phyloP scores from a whole-genome alignment of 2,797 vertebrate genomes.

The Aldrovandia affinis region DNA sequence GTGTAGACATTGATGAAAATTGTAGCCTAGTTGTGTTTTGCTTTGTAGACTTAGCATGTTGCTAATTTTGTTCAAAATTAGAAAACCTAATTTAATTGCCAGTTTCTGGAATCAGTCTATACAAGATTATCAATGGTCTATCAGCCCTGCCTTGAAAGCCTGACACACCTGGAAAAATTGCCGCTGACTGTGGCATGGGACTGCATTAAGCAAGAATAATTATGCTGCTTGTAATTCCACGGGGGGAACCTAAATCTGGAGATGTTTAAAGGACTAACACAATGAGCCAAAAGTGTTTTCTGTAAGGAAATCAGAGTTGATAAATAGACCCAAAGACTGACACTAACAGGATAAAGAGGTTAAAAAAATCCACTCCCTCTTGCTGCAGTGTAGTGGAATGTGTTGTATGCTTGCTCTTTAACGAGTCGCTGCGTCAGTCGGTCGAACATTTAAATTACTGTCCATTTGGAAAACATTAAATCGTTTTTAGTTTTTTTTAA shows the following conservation, averaged over 20 bases:
- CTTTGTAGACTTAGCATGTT: background rate
- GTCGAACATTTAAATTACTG: conserved; percentile 16
- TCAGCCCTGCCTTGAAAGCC: background rate
- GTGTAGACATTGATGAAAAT: background rate
- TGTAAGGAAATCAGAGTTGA: background rate
- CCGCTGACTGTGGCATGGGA: background rate
- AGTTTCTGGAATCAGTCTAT: too few relatives aligned
- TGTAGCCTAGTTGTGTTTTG: background rate
- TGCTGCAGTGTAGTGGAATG: background rate
- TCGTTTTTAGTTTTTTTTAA: conserved; percentile 3
- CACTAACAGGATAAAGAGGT: background rate
- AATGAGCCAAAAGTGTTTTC: background rate
- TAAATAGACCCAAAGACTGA: background rate
- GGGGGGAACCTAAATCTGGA: background rate
- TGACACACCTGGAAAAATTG: background rate
- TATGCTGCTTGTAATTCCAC: background rate
- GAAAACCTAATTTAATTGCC: background rate
- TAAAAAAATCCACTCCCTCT: background rate
- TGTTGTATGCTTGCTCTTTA: background rate
- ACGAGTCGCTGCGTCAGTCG: background rate
- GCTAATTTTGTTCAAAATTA: background rate
- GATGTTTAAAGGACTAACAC: background rate
- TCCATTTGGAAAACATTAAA: conserved; percentile 2
- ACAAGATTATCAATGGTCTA: background rate
- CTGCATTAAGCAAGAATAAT: too few relatives aligned